Evolutionary conservation across 2,888 invertebrate genomes (phyloP).

Genomic region (Ochropleura plecta): DNA sequence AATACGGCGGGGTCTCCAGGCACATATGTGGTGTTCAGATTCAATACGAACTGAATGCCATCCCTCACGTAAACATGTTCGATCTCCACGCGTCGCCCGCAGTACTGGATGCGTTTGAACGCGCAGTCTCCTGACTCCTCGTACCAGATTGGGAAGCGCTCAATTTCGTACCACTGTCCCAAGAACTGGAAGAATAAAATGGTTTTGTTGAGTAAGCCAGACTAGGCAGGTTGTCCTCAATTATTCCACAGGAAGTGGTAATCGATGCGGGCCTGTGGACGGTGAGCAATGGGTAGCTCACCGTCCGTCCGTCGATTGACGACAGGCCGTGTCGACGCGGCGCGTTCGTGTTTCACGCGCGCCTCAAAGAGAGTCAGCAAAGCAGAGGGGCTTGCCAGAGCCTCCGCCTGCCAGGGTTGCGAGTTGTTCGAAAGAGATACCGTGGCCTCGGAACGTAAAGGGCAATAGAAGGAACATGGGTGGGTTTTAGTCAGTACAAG

Average conservation of each 20-base stretch:
- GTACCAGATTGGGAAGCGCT: constrained; percentile 84
- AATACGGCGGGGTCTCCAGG: constrained; percentile 85
- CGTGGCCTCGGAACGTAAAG: too few relatives aligned
- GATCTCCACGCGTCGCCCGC: constrained; percentile 80
- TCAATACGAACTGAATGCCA: constrained; percentile 78
- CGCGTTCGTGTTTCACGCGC: too few relatives aligned
- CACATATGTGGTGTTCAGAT: constrained; percentile 81
- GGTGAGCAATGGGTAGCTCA: too few relatives aligned
- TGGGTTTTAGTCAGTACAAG: too few relatives aligned
- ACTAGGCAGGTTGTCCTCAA: neutral
- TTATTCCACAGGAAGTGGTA: neutral
- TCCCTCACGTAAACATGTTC: constrained; percentile 80
- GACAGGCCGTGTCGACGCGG: too few relatives aligned
- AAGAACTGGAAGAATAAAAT: constrained; percentile 78
- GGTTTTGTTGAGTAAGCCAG: neutral
- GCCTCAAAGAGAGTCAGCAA: too few relatives aligned
- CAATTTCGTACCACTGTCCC: constrained; percentile 84
- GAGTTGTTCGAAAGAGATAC: too few relatives aligned
- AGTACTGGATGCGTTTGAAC: constrained; percentile 79
- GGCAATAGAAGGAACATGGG: too few relatives aligned
- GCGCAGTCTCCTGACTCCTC: constrained; percentile 81
- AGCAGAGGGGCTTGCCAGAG: too few relatives aligned
- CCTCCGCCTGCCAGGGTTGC: too few relatives aligned
- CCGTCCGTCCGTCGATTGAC: too few relatives aligned
- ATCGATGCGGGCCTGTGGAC: too few relatives aligned